Conservation (phyloP, 2,797 vertebrate species). For the Sphaeramia orbicularis region DNA sequence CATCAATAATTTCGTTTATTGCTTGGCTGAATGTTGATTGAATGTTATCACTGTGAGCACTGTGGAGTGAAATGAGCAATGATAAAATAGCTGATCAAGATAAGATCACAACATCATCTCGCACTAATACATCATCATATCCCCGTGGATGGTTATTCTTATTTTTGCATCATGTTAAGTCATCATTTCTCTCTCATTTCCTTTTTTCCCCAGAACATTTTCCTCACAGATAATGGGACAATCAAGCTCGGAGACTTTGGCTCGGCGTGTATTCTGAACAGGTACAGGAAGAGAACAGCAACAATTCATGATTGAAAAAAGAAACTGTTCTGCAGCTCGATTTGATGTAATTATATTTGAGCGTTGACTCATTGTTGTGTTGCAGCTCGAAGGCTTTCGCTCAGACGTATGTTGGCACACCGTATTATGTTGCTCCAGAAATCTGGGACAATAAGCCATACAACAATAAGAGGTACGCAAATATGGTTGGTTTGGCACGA, state of each 20-base stretch:
- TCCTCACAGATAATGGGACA: slow-evolving; percentile 89
- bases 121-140: slow-evolving; percentile 28
- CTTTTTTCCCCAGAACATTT: slow-evolving; percentile 88
- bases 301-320: slow-evolving; percentile 8
- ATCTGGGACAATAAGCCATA: slow-evolving; percentile 96
- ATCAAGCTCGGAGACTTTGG: slow-evolving; percentile 96
- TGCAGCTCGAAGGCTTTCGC: slow-evolving; percentile 89
- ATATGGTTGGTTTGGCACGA: neutral
- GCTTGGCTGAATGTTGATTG: slow-evolving; percentile 25
- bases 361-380: slow-evolving; percentile 1
- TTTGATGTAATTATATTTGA: slow-evolving; percentile 8
- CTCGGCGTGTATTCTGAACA: slow-evolving; percentile 91
- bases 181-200: slow-evolving; percentile 55
- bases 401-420: slow-evolving; percentile 92
- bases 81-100: slow-evolving; percentile 38
- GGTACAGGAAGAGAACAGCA: slow-evolving; percentile 72
- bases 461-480: slow-evolving; percentile 95
- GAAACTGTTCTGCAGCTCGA: neutral
- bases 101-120: slow-evolving; percentile 29
- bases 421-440: slow-evolving; percentile 96
- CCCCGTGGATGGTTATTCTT: slow-evolving; percentile 17
- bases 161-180: slow-evolving; percentile 33
- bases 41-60: slow-evolving; percentile 39
- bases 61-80: slow-evolving; percentile 45
- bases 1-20: slow-evolving; percentile 23